Evolutionary conservation across 2,113 vertebrate species (phyloP), one percentile per base, ranked within the genome.

Genomic region (Lamprotornis superbus): DNA sequence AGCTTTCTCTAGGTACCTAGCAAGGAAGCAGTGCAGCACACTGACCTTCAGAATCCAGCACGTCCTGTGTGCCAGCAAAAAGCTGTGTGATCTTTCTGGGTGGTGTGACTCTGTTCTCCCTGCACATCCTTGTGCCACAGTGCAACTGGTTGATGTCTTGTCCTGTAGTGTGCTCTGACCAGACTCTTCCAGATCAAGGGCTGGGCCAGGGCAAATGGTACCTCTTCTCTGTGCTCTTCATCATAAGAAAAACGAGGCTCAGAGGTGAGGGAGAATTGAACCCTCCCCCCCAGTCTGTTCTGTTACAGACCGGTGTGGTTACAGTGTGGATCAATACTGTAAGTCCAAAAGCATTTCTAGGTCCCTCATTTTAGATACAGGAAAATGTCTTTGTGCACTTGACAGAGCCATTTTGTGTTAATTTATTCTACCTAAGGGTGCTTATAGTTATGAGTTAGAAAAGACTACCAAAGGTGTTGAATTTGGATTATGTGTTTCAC

Each of bases 81-180:
- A 77, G 8, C 44, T 39, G 33, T 7, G 21, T 28, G 23, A 17
- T 65, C 49, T 77, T 64, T 55, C 18, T 69, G 60, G 14, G 16
- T 33, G 24, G 2, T 0, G 0, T 16, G 33, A 17, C n/a, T 21
- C 4, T 56, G 0, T 42, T 60, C 70, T 46, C 23, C 20, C 15
- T 42, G 33, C 2, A 2, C 15, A 10, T 42, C 46, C 47, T 52
- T 2, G 1, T 49, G 44, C 49, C 55, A 2, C 35, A 15, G 9
- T 12, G 64, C 53, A 60, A 2, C 27, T 33, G 23, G 5, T 7
- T 27, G 15, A 1, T 1, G 5, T 24, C 33, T n/a, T 1, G 5
- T 27, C 28, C 19, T 68, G 49, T 2, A 0, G 5, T 12, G 50
- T 59, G 40, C 33, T 77, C 35, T 77, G 15, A 47, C 8, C 46